Evolutionary conservation across 2,113 vertebrate species (phyloP), one percentile per base, ranked within the genome.

Genomic region (Trinectes maculatus): DNA sequence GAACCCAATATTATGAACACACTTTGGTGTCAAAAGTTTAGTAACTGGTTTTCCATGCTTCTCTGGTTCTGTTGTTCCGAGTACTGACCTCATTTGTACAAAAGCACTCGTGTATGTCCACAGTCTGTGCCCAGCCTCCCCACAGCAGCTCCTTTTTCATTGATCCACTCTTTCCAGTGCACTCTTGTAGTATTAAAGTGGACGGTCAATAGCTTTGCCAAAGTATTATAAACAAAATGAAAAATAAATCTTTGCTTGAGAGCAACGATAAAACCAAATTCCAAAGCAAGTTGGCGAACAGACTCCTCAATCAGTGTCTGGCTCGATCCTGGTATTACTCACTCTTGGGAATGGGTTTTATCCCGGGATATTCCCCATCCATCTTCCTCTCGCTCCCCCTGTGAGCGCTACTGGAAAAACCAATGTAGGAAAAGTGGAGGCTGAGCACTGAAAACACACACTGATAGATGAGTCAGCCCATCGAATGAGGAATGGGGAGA

Each of bases 381-480:
- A 75, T 82, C 75, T 73, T 82, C 59, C 69, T 56, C 70, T 49
- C 36, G 5, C 55, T 15, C 70, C 63, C 71, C 61, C 55, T 10
- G 18, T 11, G 33, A 74, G 55, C 57, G 36, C 36, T 46, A 39
- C 25, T 80, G 78, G 73, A 82, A 81, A 86, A 71, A 78, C 53
- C 73, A 49, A 64, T 16, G 8, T 39, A 58, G 63, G 51, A 81
- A 74, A 82, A 86, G 24, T 59, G 51, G 54, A 67, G 33, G 52
- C 48, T 49, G 57, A 77, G 33, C 13, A 22, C 52, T 55, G 77
- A 79, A 77, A 51, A 52, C 71, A 65, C 73, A 62, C 74, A 56
- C 65, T 80, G 78, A 83, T 68, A 81, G 68, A 85, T 86, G 74
- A 71, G 71, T 53, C 60, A 34, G 55, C 5, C 42, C 49, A 28